Base-by-base conservation (phyloP, 2,113 vertebrate genomes). In the Sceloporus undulatus region DNA sequence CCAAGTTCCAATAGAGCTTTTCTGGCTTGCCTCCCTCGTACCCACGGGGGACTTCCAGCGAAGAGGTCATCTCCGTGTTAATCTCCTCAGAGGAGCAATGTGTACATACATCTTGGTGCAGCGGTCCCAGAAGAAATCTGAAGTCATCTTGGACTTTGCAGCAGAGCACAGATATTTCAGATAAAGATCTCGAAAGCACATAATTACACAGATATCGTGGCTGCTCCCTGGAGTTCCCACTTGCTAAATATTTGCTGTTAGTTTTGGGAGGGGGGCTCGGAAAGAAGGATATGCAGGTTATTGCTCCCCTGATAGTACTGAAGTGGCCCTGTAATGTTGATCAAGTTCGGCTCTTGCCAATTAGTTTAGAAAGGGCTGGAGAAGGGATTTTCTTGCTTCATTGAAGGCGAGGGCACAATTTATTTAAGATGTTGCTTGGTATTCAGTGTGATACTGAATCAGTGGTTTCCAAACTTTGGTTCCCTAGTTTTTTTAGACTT, bases 281-380 rank as follows among this genome's bases (percentile, higher is more conserved):
- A 52, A 5, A 52, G 88, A 23, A 71, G 66, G 90, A 87, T 87
- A 84, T 11, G 70, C 1, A 84, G 42, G 59, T 81, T 3, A 0
- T 88, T 70, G 27, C 13, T 84, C 27, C 4, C 65, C 3, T 89
- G 78, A 89, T 91, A 87, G 88, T 70, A 93, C 82, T 40, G 84
- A 91, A 91, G 91, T 92, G 80, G 66, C 93, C 90, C 87, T 92
- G 74, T 93, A 92, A 90, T 84, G 90, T 91, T 94, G 93, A 93
- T 92, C 87, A 92, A 85, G 85, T 90, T 76, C 8, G 87, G 92
- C 85, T 91, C 91, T 93, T 85, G 93, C 90, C 90, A 94, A 93
- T 94, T 94, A 93, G 91, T 91, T 89, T 91, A 19, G n/a, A 70
- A 59, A 80, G n/a, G 21, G 13, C 11, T 34, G 16, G 25, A 34